These are phyloP conservation scores for Malurus melanocephalus DNA, from an alignment of 2,113 vertebrate species.

Conservation along the genomic window DNA sequence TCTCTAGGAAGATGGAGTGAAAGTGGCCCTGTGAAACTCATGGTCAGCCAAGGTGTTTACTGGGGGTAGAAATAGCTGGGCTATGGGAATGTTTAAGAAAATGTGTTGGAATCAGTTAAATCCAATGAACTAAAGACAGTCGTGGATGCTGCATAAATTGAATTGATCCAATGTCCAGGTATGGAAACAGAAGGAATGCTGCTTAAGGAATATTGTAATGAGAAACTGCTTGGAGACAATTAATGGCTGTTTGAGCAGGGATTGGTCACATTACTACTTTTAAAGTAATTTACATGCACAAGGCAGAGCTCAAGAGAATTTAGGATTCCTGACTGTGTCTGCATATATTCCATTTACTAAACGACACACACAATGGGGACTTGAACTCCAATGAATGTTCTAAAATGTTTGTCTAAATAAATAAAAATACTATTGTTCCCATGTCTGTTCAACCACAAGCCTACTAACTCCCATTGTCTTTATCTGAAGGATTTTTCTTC, in stretches of 20 bases:
- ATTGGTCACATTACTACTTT: background rate
- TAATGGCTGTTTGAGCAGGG: background rate
- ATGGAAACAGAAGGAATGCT: background rate
- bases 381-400: background rate
- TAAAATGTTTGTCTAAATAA: background rate
- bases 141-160: background rate
- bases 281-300: background rate
- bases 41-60: background rate
- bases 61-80: background rate
- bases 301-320: background rate
- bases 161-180: background rate
- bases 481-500: background rate
- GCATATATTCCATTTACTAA: background rate
- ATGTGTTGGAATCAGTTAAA: background rate
- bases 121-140: background rate
- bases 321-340: background rate
- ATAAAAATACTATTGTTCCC: background rate
- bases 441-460: fast-evolving
- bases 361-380: background rate
- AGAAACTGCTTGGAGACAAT: background rate
- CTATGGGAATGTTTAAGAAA: background rate
- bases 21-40: background rate
- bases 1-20: background rate
- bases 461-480: background rate
- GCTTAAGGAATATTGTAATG: background rate